A percentile compares a stretch with the other conserved stretches of the same genome.
phyloP scores from a whole-genome alignment of 2,797 vertebrate species.

The Acanthopagrus latus region DNA sequence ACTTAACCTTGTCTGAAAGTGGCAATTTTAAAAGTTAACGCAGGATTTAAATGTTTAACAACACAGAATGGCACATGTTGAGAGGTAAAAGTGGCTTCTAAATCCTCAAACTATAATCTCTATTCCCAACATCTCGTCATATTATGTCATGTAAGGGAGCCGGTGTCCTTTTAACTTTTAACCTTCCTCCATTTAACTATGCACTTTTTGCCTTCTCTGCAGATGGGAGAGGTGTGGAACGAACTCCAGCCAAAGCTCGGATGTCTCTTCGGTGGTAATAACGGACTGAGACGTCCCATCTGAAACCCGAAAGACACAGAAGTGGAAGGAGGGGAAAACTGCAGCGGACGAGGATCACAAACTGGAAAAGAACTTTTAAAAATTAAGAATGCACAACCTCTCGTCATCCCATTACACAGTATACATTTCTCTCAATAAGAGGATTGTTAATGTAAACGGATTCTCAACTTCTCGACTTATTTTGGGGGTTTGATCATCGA shows the following conservation, averaged over 20 bases:
- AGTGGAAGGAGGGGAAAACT: conserved; percentile 27
- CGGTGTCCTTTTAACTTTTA: too few relatives aligned
- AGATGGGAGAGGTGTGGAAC: conserved; percentile 98
- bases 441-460: conserved; percentile 11
- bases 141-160: too few relatives aligned
- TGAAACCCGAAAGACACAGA: conserved; percentile 74
- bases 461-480: background rate
- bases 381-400: conserved; percentile 1
- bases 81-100: too few relatives aligned
- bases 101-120: too few relatives aligned
- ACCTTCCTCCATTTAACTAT: too few relatives aligned
- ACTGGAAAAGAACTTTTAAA: conserved; percentile 43
- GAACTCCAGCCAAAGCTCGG: conserved; percentile 95
- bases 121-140: too few relatives aligned
- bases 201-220: conserved; percentile 29
- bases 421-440: conserved; percentile 35
- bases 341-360: conserved; percentile 37
- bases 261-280: conserved; percentile 89
- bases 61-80: too few relatives aligned
- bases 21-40: too few relatives aligned
- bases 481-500: conserved; percentile 20
- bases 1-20: too few relatives aligned
- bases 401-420: background rate
- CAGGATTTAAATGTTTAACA: too few relatives aligned
- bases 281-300: conserved; percentile 79